Base-by-base conservation (phyloP, 2,797 vertebrate genomes). In the Cirrhinus mrigala region DNA sequence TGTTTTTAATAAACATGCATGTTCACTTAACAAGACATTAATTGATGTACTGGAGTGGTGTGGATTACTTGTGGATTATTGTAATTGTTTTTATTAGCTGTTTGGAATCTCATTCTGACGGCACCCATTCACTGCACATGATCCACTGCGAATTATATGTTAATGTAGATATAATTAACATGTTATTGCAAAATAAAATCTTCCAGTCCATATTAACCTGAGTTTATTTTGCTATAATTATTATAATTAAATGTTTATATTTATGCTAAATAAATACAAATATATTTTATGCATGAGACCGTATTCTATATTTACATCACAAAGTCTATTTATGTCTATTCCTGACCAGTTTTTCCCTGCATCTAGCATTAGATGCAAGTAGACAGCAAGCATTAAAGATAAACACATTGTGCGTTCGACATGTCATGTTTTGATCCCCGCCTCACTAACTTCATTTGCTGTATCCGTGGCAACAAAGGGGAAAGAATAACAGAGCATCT, bases 401-500 rank as follows among this genome's bases (percentile, higher is more conserved):
- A 85, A 85, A 81, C 85, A 52, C 50, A 56, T 27, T 79, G 70
- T 73, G 56, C 56, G 2, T 58, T 86, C 48, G 66, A 50, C 44
- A 64, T 70, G 83, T 37, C 84, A 81, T 87, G 58, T 86, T 78
- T 83, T 87, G 40, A 86, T 77, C 79, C 66, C 71, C 37, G 60
- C 73, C 75, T 86, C 58, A 73, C 74, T 73, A 50, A 84, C 82
- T 44, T 80, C 62, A 86, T 84, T 68, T 69, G 37, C 27, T 82
- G 62, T 86, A 83, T 83, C 82, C 78, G 46, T 84, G 73, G 84
- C 54, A 86, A 88, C 86, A 86, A 82, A 86, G 68, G 76, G 37
- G 62, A 71, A 85, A 83, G 58, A 77, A 54, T 75, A 85, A 88
- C 54, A 79, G 64, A 87, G 69, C n/a, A 37, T 82, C 24, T 54